phyloP scores from a whole-genome alignment of 2,113 vertebrate genomes.

The Prinia subflava region DNA sequence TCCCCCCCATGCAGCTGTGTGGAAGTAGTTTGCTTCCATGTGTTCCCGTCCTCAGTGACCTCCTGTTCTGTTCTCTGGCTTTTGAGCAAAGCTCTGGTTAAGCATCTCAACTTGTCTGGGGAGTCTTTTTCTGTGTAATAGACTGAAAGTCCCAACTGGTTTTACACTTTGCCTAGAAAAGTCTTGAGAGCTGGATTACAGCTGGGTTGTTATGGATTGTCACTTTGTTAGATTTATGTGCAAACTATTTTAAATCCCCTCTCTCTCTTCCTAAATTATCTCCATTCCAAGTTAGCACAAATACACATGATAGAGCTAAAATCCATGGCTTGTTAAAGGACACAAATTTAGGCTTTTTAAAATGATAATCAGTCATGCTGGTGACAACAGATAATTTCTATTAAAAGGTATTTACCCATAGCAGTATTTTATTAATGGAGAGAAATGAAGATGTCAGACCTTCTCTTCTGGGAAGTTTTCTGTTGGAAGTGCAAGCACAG shows the following conservation, averaged over 20 bases:
- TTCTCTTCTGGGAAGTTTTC: not conserved
- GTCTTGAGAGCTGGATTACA: not conserved
- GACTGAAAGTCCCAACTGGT: not conserved
- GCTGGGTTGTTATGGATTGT: not conserved
- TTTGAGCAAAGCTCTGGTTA: not conserved
- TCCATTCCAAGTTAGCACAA: not conserved
- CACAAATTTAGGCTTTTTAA: not conserved
- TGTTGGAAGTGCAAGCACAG: not conserved
- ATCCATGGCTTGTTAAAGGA: not conserved
- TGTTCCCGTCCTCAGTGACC: fast-evolving
- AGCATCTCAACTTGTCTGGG: not conserved
- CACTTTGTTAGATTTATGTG: not conserved
- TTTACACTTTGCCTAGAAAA: not conserved
- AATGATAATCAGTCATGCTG: not conserved
- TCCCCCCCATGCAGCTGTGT: not conserved
- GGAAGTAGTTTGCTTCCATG: not conserved
- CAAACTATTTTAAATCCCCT: not conserved
- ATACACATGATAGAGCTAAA: not conserved
- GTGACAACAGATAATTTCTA: not conserved
- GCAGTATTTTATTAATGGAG: not conserved
- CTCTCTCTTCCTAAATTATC: not conserved
- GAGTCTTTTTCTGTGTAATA: not conserved
- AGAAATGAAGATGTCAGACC: not conserved
- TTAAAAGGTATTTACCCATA: not conserved
- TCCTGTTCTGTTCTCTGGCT: not conserved